Conservation (phyloP, 2,888 invertebrate species). For the Chrysolina haemoptera region DNA sequence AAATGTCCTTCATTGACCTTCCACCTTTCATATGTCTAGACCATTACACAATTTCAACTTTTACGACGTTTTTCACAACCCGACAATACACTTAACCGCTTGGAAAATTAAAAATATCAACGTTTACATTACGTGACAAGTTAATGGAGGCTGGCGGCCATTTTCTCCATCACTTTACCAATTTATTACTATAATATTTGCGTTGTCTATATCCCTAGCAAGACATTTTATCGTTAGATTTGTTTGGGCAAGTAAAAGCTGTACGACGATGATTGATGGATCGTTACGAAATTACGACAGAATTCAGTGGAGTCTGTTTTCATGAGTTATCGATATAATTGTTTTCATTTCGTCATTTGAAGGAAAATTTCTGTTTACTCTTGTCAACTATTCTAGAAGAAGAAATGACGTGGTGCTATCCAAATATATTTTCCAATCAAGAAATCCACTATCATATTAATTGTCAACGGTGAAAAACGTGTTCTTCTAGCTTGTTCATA, state of each 20-base stretch:
- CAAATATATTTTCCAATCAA: too few species aligned
- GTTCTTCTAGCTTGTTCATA: neutral
- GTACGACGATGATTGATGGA: conserved; percentile 36
- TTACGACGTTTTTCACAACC: conserved; percentile 37
- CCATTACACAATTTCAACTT: conserved; percentile 31
- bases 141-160: conserved; percentile 39
- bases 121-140: conserved; percentile 42
- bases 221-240: conserved; percentile 33
- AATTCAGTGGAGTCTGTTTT: conserved; percentile 3
- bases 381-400: too few species aligned
- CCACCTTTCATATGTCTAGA: conserved; percentile 30
- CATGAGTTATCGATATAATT: conserved; percentile 7
- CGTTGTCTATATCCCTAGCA: conserved; percentile 37
- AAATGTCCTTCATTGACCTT: conserved; percentile 16
- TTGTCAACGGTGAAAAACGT: too few species aligned
- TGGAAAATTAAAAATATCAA: conserved; percentile 44
- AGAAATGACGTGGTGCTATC: neutral
- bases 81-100: conserved; percentile 33
- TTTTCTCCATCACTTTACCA: conserved; percentile 33
- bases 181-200: conserved; percentile 43
- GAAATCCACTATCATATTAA: too few species aligned
- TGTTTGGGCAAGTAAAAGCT: conserved; percentile 32
- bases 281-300: conserved; percentile 3
- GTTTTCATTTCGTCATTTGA: neutral
- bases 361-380: conserved; percentile 15